Percentiles rank a stretch among this genome's conserved stretches.
These are phyloP conservation scores for Philantomba maxwellii DNA, from an alignment of 2,113 vertebrate species.

Conservation along the genomic window DNA sequence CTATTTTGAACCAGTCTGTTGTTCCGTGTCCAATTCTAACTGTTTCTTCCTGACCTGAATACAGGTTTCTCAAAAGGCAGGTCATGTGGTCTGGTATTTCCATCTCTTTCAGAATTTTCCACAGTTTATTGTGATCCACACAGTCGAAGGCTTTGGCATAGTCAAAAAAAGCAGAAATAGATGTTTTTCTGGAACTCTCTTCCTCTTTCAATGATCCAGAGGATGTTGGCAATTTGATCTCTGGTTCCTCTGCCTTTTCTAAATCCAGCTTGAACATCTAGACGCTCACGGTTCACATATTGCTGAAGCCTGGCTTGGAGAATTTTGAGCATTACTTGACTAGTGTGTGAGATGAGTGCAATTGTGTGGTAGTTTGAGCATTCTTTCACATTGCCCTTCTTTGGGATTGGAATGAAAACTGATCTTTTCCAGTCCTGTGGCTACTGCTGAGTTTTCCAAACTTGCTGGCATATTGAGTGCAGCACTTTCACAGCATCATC, in stretches of 20 bases:
- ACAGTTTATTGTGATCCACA: background rate
- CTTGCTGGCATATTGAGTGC: background rate
- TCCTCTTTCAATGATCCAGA: background rate
- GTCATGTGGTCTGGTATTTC: background rate
- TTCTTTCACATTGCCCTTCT: background rate
- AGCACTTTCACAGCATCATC: background rate
- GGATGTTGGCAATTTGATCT: background rate
- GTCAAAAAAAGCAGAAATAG: background rate
- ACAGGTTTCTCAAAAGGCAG: background rate
- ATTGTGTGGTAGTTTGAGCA: background rate
- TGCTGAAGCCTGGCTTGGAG: background rate
- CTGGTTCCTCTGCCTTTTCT: background rate
- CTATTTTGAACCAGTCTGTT: background rate
- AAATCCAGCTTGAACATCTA: background rate
- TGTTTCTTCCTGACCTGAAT: background rate
- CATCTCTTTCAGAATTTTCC: background rate
- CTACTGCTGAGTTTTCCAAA: background rate
- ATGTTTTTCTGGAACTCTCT: background rate
- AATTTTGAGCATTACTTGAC: background rate
- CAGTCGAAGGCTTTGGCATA: background rate
- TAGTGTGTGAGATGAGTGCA: background rate
- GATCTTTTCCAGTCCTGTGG: background rate
- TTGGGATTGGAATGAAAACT: background rate
- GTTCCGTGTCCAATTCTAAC: background rate
- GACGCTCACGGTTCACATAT: accelerated